Evolutionary conservation across 2,113 vertebrate species (phyloP), one percentile per base, ranked within the genome.

Genomic region (Acanthisitta chloris): DNA sequence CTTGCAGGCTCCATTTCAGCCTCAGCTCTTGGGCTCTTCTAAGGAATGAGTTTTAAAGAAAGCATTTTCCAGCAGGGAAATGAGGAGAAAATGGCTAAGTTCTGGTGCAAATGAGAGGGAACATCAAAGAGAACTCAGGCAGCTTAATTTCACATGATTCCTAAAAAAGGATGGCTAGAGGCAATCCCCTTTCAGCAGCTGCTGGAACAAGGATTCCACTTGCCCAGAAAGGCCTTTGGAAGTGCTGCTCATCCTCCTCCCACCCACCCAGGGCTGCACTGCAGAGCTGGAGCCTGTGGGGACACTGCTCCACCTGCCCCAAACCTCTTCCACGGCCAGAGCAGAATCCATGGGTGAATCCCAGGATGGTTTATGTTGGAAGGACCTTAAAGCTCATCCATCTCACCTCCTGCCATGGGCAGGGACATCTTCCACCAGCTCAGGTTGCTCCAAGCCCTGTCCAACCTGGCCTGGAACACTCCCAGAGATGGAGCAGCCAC

Each of bases 241-340:
- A 64, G 43, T 17, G 19, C 14, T 1, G 29, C 45, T 26, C 72
- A 16, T n/a, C 62, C 14, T 7, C 33, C 19, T n/a, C 74, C 38
- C 62, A 19, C 48, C 49, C 79, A 40, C 48, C 2, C 29, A 9
- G 62, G 24, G 59, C 52, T 61, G 24, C 33, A 4, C 52, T 7
- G 4, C 57, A 8, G n/a, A 40, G 28, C 1, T 14, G 1, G 36
- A 14, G 14, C 33, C 5, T 17, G 55, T 0, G 0, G 2, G 33
- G 67, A 26, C 65, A 34, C 33, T 16, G 73, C 91, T 64, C 34
- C 6, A 13, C 33, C 40, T 24, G 43, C 33, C 46, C 67, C 36
- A 34, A 1, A 5, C 42, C 58, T 15, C 76, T 17, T 14, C 34
- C 7, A 10, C 57, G 62, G 17, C 5, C 2, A n/a, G 4, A 42